A percentile compares a stretch with the other conserved stretches of the same genome.
Conservation (phyloP, 1,140 invertebrate species). For the Leptoteleia sp. region DNA sequence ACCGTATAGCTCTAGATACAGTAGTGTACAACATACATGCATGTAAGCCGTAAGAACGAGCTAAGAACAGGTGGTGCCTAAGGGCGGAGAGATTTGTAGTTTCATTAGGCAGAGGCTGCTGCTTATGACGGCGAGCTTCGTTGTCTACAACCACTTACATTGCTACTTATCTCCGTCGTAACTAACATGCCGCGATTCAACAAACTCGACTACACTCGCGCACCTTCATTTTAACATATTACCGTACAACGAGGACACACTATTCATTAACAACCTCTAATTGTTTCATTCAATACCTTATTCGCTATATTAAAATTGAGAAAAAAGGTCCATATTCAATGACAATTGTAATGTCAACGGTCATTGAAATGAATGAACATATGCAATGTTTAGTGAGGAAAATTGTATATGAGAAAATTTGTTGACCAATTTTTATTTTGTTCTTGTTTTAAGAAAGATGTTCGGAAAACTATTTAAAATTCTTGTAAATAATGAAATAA, state of each 20-base stretch:
- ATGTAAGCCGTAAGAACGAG: conserved; percentile 67
- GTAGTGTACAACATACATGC: conserved; percentile 64
- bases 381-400: too few species aligned
- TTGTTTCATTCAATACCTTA: conserved; percentile 21
- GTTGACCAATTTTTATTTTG: too few species aligned
- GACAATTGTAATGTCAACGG: too few species aligned
- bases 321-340: too few species aligned
- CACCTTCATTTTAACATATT: conserved; percentile 43
- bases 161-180: conserved; percentile 78
- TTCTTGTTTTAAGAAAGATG: too few species aligned
- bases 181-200: conserved; percentile 67
- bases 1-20: conserved; percentile 62
- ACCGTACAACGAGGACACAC: conserved; percentile 41
- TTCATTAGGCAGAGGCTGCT: conserved; percentile 81
- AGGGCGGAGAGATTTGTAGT: conserved; percentile 81
- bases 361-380: too few species aligned
- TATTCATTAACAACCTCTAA: conserved; percentile 44
- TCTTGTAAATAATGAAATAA: too few species aligned
- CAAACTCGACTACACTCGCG: conserved; percentile 43
- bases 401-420: too few species aligned
- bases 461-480: too few species aligned
- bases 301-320: too few species aligned
- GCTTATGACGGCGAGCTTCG: conserved; percentile 78
- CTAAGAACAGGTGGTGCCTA: conserved; percentile 79
- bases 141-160: conserved; percentile 82